These are phyloP conservation scores for Teleopsis dalmanni DNA, from an alignment of 1,140 invertebrate species.

Conservation along the genomic window DNA sequence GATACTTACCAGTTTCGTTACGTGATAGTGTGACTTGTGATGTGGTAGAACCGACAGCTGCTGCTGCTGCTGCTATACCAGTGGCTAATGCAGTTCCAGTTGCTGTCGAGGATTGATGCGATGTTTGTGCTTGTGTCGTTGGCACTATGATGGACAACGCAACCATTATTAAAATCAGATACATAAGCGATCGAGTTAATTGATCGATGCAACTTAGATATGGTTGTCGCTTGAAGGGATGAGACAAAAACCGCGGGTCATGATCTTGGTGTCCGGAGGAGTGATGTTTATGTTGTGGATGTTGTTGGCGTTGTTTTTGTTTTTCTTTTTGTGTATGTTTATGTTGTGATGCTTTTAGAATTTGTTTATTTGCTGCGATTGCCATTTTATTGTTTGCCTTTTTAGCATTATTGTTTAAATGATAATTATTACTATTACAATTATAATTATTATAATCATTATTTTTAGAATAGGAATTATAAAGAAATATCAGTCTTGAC, in stretches of 20 bases:
- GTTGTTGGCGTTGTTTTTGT: neutral
- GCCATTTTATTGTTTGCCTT: slow-evolving; percentile 1
- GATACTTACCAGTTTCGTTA: slow-evolving; percentile 6
- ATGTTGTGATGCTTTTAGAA: neutral
- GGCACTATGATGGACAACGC: slow-evolving; percentile 3
- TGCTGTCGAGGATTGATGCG: neutral
- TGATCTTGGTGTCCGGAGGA: neutral
- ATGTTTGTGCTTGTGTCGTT: slow-evolving; percentile 3
- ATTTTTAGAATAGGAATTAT: slow-evolving; percentile 8
- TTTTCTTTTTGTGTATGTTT: neutral
- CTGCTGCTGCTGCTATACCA: neutral
- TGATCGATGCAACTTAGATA: neutral
- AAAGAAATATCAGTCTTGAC: slow-evolving; percentile 7
- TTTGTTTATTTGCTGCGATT: neutral
- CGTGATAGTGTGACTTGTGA: neutral
- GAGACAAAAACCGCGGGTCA: neutral
- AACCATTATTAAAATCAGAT: neutral
- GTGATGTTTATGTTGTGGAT: neutral
- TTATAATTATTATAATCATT: neutral
- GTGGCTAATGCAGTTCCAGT: neutral
- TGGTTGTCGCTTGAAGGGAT: neutral
- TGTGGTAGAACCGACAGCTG: neutral
- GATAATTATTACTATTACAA: neutral
- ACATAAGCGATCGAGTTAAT: slow-evolving; percentile 1
- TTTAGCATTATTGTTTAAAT: slow-evolving; percentile 1